Percentiles rank a stretch among this genome's conserved stretches.
These are phyloP conservation scores for Rhadinocentrus ornatus DNA, from an alignment of 2,797 vertebrate species.

Conservation along the genomic window DNA sequence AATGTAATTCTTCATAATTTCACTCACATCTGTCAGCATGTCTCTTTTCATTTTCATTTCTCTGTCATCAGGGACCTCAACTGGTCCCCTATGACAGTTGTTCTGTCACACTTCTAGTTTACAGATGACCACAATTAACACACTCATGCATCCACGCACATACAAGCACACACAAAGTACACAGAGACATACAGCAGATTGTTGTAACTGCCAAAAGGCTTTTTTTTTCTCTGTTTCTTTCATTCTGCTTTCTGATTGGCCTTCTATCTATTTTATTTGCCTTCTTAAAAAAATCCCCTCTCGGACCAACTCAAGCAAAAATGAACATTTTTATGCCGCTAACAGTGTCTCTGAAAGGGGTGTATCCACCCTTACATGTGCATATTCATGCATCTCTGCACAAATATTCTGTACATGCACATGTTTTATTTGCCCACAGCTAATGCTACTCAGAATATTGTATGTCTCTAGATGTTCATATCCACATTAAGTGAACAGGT, in stretches of 20 bases:
- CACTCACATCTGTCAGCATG: constrained; percentile 33
- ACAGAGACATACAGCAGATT: constrained; percentile 4
- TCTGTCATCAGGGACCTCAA: constrained; percentile 37
- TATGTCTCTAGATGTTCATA: constrained; percentile 12
- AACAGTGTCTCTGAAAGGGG: constrained; percentile 32
- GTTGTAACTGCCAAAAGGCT: constrained; percentile 39
- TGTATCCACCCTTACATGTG: constrained; percentile 19
- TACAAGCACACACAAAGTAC: not conserved
- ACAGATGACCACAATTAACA: constrained; percentile 3
- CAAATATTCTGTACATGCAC: constrained; percentile 21
- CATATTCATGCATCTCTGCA: constrained; percentile 41
- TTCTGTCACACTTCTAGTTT: constrained; percentile 23
- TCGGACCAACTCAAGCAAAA: constrained; percentile 52
- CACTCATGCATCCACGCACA: constrained; percentile 3
- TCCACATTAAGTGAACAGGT: not conserved
- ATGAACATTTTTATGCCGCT: constrained; percentile 45
- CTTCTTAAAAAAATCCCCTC: constrained; percentile 17
- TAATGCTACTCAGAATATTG: not conserved
- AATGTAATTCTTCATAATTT: constrained; percentile 24
- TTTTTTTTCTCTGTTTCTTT: constrained; percentile 33
- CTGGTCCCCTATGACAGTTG: constrained; percentile 54
- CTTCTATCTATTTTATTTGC: constrained; percentile 18
- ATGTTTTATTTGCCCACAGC: constrained; percentile 21
- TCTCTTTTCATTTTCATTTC: constrained; percentile 36
- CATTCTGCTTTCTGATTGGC: constrained; percentile 20